These are phyloP conservation scores for Arion vulgaris DNA, from an alignment of 1,140 invertebrate genomes.

Conservation along the genomic window DNA sequence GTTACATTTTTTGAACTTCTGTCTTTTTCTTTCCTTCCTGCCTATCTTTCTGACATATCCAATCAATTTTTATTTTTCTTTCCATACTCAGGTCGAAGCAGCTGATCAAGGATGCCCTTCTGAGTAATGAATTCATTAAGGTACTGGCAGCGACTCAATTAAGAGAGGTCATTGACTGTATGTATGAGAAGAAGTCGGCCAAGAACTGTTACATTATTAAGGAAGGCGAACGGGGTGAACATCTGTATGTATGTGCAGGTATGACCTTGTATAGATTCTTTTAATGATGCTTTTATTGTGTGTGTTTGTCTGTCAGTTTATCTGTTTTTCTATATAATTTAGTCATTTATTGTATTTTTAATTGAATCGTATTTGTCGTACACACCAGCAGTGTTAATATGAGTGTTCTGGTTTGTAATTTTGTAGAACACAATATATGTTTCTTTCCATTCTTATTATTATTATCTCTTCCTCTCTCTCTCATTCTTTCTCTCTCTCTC, in stretches of 20 bases:
- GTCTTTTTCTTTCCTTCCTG: neutral
- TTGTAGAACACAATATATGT: no score
- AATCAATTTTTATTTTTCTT: conserved; percentile 29
- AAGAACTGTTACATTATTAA: conserved; percentile 94
- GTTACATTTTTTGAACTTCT: no score
- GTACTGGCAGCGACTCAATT: conserved; percentile 97
- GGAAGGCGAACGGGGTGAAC: conserved; percentile 97
- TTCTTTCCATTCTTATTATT: no score
- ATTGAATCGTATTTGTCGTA: neutral
- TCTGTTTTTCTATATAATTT: neutral
- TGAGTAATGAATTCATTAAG: conserved; percentile 99
- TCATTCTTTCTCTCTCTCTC: no score
- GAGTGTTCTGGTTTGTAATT: no score
- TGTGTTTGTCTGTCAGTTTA: no score
- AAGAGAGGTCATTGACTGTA: conserved; percentile 97
- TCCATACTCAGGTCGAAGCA: conserved; percentile 85
- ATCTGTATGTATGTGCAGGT: conserved; percentile 99
- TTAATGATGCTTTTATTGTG: neutral
- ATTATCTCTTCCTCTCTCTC: no score
- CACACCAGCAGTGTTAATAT: no score
- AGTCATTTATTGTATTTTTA: neutral
- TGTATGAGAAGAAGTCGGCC: conserved; percentile 96
- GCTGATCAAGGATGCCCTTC: conserved; percentile 95
- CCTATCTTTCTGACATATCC: no score
- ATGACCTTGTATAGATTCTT: conserved; percentile 10